These are phyloP conservation scores for Ricordea florida DNA, from an alignment of 92 coral and sea anemone species.

Conservation along the genomic window DNA sequence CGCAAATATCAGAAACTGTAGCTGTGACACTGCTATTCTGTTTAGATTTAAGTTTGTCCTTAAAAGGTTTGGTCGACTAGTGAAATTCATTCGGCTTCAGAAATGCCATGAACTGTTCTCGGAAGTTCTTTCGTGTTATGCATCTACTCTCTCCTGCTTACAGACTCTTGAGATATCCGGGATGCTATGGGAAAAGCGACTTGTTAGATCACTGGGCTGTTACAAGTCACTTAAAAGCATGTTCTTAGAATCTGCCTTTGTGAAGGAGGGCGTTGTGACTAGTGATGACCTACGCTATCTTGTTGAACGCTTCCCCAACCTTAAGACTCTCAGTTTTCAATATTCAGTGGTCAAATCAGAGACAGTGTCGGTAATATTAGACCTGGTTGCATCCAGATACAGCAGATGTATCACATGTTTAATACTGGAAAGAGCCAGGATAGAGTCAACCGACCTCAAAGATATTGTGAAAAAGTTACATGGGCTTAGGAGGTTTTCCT, in stretches of 20 bases:
- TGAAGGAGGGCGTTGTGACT: slow-evolving; percentile 8
- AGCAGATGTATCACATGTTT: slow-evolving; percentile 54
- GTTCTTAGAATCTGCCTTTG: slow-evolving; percentile 52
- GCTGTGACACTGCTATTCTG: slow-evolving; percentile 55
- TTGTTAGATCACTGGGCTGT: slow-evolving; percentile 64
- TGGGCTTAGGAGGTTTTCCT: slow-evolving; percentile 54
- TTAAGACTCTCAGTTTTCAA: slow-evolving; percentile 56
- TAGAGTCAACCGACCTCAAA: slow-evolving; percentile 52
- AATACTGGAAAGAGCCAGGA: slow-evolving; percentile 71
- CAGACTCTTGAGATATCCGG: slow-evolving; percentile 68
- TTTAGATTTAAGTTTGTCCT: slow-evolving; percentile 57
- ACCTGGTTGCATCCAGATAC: slow-evolving; percentile 44
- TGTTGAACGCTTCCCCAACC: slow-evolving; percentile 61
- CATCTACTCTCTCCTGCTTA: slow-evolving; percentile 41
- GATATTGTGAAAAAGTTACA: slow-evolving; percentile 49
- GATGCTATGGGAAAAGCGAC: slow-evolving; percentile 64
- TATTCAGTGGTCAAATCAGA: slow-evolving; percentile 60
- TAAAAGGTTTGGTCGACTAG: slow-evolving; percentile 34
- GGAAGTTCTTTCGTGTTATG: slow-evolving; percentile 35
- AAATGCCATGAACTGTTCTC: slow-evolving; percentile 72
- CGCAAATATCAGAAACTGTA: slow-evolving; percentile 63
- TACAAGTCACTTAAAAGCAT: slow-evolving; percentile 54
- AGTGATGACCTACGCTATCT: slow-evolving; percentile 54
- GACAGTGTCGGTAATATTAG: slow-evolving; percentile 35
- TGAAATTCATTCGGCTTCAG: slow-evolving; percentile 62